Evolutionary conservation across 92 coral and sea anemone genomes (phyloP).

Genomic region (Virgularia gustaviana): DNA sequence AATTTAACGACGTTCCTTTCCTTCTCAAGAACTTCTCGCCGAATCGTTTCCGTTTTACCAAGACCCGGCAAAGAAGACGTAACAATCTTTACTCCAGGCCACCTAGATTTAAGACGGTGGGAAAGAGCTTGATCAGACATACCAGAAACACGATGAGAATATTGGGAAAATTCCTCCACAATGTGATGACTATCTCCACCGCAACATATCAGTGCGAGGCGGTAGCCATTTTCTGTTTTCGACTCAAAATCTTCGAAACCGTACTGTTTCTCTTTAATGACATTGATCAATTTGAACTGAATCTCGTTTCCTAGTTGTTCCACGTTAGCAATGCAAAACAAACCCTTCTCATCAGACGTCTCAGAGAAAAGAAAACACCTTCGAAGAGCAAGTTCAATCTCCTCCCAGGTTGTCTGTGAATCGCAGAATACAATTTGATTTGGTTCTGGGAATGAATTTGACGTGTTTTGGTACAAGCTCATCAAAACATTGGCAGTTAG

Average conservation of each 20-base stretch:
- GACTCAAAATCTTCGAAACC: not conserved
- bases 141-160: conserved; percentile 69
- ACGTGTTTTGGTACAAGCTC: conserved; percentile 65
- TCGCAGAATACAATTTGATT: conserved; percentile 82
- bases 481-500: conserved; percentile 74
- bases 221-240: conserved; percentile 38
- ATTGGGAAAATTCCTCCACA: conserved; percentile 73
- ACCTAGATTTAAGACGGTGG: conserved; percentile 35
- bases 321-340: conserved; percentile 90
- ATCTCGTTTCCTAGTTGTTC: conserved; percentile 81
- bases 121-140: conserved; percentile 70
- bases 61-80: conserved; percentile 90
- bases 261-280: conserved; percentile 50
- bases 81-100: conserved; percentile 68
- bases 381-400: conserved; percentile 69
- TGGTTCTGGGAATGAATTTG: conserved; percentile 69
- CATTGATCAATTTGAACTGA: conserved; percentile 74
- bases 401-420: conserved; percentile 84
- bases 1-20: conserved; percentile 57
- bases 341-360: conserved; percentile 22
- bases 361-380: conserved; percentile 68
- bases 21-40: conserved; percentile 51
- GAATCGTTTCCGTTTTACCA: conserved; percentile 80
- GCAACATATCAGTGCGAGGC: conserved; percentile 74
- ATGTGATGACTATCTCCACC: conserved; percentile 88